Conservation (phyloP, 2,888 invertebrate genomes). For the Aproaerema taeniolella region DNA sequence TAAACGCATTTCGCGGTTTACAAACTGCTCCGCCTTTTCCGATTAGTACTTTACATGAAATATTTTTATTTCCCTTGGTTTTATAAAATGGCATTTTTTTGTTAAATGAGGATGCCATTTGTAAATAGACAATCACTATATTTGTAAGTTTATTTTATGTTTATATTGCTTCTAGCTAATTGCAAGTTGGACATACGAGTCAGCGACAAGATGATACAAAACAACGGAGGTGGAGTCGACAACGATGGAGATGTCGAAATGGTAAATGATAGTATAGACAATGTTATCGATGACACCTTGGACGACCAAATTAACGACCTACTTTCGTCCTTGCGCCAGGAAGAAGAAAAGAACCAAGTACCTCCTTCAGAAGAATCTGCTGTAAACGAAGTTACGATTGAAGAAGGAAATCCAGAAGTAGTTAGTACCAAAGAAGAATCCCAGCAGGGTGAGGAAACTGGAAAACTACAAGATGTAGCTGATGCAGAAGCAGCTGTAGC, state of each 20-base stretch:
- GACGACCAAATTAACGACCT: conserved; percentile 48
- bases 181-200: conserved; percentile 32
- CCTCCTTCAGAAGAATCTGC: conserved; percentile 7
- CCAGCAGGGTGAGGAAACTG: too few species aligned
- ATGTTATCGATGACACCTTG: conserved; percentile 22
- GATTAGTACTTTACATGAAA: too few species aligned
- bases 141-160: too few species aligned
- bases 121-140: too few species aligned
- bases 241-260: conserved; percentile 12
- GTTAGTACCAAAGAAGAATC: conserved; percentile 5
- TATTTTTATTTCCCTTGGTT: too few species aligned
- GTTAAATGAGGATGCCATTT: too few species aligned
- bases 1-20: too few species aligned
- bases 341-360: conserved; percentile 24
- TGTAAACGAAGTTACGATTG: conserved; percentile 10
- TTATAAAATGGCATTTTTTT: too few species aligned
- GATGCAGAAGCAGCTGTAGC: conserved; percentile 4
- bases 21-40: too few species aligned
- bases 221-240: neutral
- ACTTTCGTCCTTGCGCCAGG: conserved; percentile 37
- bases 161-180: too few species aligned
- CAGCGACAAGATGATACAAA: conserved; percentile 26
- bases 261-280: conserved; percentile 3
- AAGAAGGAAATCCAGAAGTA: too few species aligned
- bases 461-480: too few species aligned